Evolutionary conservation across 2,113 vertebrate genomes (phyloP), one percentile per base, ranked within the genome.

Genomic region (Amblyopsis rosae): DNA sequence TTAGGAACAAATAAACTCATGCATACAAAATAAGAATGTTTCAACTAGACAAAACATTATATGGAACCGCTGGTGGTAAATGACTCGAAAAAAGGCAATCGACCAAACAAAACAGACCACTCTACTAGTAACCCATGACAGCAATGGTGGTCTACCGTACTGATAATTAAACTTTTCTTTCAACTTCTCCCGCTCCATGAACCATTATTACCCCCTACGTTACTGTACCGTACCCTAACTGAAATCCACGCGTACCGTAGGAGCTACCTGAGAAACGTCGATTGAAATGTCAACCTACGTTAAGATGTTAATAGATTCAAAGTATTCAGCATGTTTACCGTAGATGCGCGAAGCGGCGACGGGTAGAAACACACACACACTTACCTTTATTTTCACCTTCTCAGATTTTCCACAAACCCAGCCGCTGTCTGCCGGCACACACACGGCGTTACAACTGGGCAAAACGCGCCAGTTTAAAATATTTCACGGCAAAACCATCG

Each of bases 381-480:
- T 88, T 79, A 90, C 89, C 89, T 88, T 85, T 75, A 76, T 58
- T 63, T 75, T 75, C 83, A 84, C 83, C 78, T 85, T 79, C 65
- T 74, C 50, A 46, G 62, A 61, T 60, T 61, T 53, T 58, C 32
- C 12, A 15, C 49, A 12, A 15, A 51, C 49, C 10, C 10, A 15
- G 11, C 49, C 13, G 11, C 49, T 15, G 49, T 11, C 69, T 47
- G 16, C 72, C 26, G 41, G 13, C 49, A n/a, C 3, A 70, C 35
- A 75, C 61, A 63, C 41, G 49, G 35, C 61, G 70, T 62, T 17
- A 73, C 41, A 4, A 59, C 33, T 58, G 46, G 6, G 26, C 5
- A 51, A 54, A 50, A 53, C 32, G 17, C 62, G 63, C 3, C 54
- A 49, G 41, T 16, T 69, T 62, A 56, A 4, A 65, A 70, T 16